A percentile compares a stretch with the other conserved stretches of the same genome.
Conservation (phyloP, 2,888 invertebrate genomes). For the Campopleginae sp. region DNA sequence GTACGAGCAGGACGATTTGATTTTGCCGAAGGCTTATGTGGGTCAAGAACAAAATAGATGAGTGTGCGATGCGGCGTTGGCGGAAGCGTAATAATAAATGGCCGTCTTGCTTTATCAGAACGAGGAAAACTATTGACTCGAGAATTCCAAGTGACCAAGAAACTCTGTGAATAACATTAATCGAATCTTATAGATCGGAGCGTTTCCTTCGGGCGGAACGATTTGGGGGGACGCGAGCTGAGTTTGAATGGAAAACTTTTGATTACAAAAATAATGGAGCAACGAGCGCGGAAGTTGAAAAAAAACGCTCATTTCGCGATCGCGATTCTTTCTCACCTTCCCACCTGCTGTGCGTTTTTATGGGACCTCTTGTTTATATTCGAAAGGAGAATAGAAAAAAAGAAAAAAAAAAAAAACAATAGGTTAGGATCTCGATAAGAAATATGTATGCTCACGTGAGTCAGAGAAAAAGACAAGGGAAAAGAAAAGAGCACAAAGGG, state of each 20-base stretch:
- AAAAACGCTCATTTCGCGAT: neutral
- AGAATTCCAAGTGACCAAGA: neutral
- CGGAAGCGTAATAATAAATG: conserved; percentile 61
- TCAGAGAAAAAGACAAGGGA: neutral
- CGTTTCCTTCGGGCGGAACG: neutral
- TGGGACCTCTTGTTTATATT: neutral
- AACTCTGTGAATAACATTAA: neutral
- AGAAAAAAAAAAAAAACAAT: conserved; percentile 23
- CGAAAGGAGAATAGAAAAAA: conserved; percentile 14
- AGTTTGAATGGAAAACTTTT: neutral
- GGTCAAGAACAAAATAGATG: conserved; percentile 63
- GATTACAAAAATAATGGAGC: neutral
- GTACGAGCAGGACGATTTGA: conserved; percentile 45
- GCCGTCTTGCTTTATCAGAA: neutral
- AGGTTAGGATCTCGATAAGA: conserved; percentile 8
- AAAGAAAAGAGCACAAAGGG: conserved; percentile 9
- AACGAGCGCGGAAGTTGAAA: neutral
- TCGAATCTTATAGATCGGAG: neutral
- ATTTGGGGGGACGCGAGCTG: neutral
- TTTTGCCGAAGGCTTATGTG: conserved; percentile 48
- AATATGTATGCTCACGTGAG: neutral
- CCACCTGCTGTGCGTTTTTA: neutral
- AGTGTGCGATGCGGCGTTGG: conserved; percentile 41
- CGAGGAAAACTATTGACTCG: neutral
- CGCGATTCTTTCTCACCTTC: neutral